Evolutionary conservation across 2,888 invertebrate genomes (phyloP).

Genomic region (Leucania comma): DNA sequence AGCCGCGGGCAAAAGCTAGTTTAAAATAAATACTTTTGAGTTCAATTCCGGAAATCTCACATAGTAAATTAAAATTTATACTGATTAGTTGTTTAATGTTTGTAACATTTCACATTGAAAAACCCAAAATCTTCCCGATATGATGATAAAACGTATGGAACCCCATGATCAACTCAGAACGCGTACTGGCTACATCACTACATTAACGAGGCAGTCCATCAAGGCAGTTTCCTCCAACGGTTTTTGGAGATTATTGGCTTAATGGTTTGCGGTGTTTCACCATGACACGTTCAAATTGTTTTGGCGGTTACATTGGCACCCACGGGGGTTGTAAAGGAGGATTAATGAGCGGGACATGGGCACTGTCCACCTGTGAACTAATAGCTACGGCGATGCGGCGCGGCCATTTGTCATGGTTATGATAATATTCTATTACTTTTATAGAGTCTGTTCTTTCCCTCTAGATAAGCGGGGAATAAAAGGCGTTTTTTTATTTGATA

Average conservation of each 20-base stretch:
- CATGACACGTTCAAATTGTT: constrained; percentile 42
- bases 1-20: too few species aligned
- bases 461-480: background rate
- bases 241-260: constrained; percentile 30
- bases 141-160: background rate
- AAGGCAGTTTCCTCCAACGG: background rate
- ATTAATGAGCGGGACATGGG: constrained; percentile 41
- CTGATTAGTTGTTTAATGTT: too few species aligned
- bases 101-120: too few species aligned
- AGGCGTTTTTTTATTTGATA: too few species aligned
- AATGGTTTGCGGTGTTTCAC: constrained; percentile 33
- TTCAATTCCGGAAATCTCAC: too few species aligned
- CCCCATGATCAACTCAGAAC: background rate
- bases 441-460: background rate
- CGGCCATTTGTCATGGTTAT: constrained; percentile 42
- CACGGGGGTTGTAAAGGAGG: constrained; percentile 33
- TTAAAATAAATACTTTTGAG: too few species aligned
- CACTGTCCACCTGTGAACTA: constrained; percentile 54
- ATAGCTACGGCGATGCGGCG: constrained; percentile 20
- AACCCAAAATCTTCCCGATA: too few species aligned
- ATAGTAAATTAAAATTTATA: too few species aligned
- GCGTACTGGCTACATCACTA: background rate
- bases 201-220: background rate
- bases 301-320: constrained; percentile 28
- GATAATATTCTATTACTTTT: constrained; percentile 38